Evolutionary conservation across 2,113 vertebrate genomes (phyloP).

Genomic region (Poecilia latipinna): DNA sequence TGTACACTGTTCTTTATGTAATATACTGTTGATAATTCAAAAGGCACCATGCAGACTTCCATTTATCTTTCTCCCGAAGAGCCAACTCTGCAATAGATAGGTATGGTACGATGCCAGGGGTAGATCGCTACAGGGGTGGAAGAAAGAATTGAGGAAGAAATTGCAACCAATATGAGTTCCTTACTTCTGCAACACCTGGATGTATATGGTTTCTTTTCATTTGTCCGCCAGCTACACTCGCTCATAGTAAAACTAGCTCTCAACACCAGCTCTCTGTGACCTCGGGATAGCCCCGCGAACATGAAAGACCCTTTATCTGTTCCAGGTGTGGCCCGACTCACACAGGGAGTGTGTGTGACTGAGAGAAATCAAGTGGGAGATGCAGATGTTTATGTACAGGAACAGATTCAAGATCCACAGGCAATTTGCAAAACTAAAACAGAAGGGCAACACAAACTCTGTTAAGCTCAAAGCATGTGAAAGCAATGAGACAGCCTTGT

Average conservation of each 20-base stretch:
- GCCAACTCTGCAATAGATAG: constrained; percentile 46
- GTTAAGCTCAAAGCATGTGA: constrained; percentile 53
- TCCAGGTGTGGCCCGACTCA: constrained; percentile 80
- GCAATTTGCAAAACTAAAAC: constrained; percentile 57
- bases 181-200: constrained; percentile 72
- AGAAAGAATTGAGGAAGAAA: constrained; percentile 54
- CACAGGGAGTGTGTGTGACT: constrained; percentile 49
- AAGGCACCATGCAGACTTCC: constrained; percentile 44
- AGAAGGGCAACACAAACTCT: constrained; percentile 39
- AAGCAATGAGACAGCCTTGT: constrained; percentile 37
- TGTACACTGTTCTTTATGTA: constrained; percentile 46
- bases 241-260: constrained; percentile 77
- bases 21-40: constrained; percentile 57
- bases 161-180: constrained; percentile 65
- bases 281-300: constrained; percentile 77
- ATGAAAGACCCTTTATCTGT: constrained; percentile 84
- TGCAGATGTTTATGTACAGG: constrained; percentile 62
- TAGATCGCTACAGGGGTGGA: constrained; percentile 25
- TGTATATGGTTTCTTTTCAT: constrained; percentile 75
- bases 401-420: constrained; percentile 59
- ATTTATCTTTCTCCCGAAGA: constrained; percentile 40
- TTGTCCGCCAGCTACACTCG: constrained; percentile 65
- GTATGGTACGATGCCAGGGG: constrained; percentile 37
- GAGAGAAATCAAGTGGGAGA: constrained; percentile 44
- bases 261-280: constrained; percentile 79